phyloP scores from a whole-genome alignment of 2,797 vertebrate species.

The Pterois miles region DNA sequence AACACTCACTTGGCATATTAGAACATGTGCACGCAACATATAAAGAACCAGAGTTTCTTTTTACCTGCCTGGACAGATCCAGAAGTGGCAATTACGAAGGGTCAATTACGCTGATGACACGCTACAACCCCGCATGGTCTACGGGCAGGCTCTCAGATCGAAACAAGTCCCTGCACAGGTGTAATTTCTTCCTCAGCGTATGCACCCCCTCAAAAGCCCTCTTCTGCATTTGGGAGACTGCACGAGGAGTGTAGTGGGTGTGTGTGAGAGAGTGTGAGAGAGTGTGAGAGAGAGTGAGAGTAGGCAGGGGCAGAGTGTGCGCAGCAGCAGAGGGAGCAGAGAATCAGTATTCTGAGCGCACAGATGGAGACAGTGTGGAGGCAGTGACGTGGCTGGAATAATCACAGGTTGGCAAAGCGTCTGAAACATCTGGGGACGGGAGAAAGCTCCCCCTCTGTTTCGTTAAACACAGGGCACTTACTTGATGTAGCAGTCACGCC shows the following conservation, averaged over 20 bases:
- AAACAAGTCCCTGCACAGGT: slow-evolving; percentile 63
- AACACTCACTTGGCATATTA: slow-evolving; percentile 63
- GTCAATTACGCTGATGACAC: slow-evolving; percentile 61
- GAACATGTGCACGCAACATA: slow-evolving; percentile 35
- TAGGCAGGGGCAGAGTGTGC: slow-evolving; percentile 72
- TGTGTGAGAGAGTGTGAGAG: slow-evolving; percentile 59
- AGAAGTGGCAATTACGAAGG: slow-evolving; percentile 61
- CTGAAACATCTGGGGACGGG: slow-evolving; percentile 76
- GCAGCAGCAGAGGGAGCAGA: slow-evolving; percentile 70
- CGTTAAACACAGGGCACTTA: slow-evolving; percentile 80
- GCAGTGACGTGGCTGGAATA: slow-evolving; percentile 81
- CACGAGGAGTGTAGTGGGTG: slow-evolving; percentile 69
- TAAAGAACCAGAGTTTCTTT: slow-evolving; percentile 33
- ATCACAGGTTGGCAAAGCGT: slow-evolving; percentile 79
- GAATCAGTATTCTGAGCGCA: slow-evolving; percentile 83
- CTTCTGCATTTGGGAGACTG: slow-evolving; percentile 66
- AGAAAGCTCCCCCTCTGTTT: slow-evolving; percentile 48
- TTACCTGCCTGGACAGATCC: slow-evolving; percentile 74
- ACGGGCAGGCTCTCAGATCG: slow-evolving; percentile 38
- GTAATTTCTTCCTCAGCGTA: slow-evolving; percentile 44
- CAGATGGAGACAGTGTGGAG: slow-evolving; percentile 79
- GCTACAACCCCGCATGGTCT: slow-evolving; percentile 55
- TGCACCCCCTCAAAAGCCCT: slow-evolving; percentile 53
- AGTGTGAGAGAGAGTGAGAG: slow-evolving; percentile 58
- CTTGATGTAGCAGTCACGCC: slow-evolving; percentile 96